Conservation (phyloP, 2,113 vertebrate genomes). For the Dascyllus trimaculatus region DNA sequence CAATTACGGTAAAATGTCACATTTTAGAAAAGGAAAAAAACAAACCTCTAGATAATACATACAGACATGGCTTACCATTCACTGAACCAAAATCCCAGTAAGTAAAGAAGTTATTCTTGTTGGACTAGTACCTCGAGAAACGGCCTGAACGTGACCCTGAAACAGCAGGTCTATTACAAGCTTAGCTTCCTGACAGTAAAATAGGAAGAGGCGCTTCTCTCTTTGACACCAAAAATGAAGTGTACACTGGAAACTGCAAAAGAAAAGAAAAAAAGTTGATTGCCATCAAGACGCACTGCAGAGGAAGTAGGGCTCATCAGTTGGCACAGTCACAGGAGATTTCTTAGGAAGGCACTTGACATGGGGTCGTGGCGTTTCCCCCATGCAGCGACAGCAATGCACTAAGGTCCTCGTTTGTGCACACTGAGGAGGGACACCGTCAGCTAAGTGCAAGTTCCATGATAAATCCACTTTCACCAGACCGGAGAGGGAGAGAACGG, state of each 20-base stretch:
- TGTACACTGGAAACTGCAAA: slow-evolving; percentile 44
- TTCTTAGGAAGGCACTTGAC: slow-evolving; percentile 83
- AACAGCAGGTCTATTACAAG: slow-evolving; percentile 51
- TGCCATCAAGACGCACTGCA: slow-evolving; percentile 82
- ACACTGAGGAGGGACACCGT: slow-evolving; percentile 67
- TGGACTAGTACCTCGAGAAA: slow-evolving; percentile 72
- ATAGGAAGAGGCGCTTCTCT: slow-evolving; percentile 32
- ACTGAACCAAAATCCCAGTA: slow-evolving; percentile 60
- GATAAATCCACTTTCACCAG: slow-evolving; percentile 65
- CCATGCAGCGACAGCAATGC: slow-evolving; percentile 76
- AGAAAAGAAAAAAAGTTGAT: slow-evolving; percentile 66
- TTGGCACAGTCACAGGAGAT: slow-evolving; percentile 82
- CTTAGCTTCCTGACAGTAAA: slow-evolving; percentile 50
- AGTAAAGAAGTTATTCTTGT: slow-evolving; percentile 56
- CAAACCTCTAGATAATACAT: slow-evolving; percentile 60
- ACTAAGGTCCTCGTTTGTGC: slow-evolving; percentile 76
- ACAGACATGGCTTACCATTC: slow-evolving; percentile 79
- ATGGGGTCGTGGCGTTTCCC: slow-evolving; percentile 61
- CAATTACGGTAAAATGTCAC: slow-evolving; percentile 74
- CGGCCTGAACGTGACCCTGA: slow-evolving; percentile 57
- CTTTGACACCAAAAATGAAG: slow-evolving; percentile 48
- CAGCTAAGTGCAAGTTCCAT: slow-evolving; percentile 72
- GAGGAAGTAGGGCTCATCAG: slow-evolving; percentile 77
- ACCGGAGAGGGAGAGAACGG: background rate
- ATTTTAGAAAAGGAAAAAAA: slow-evolving; percentile 71